phyloP scores from a whole-genome alignment of 2,113 vertebrate genomes.

The Labrus mixtus region DNA sequence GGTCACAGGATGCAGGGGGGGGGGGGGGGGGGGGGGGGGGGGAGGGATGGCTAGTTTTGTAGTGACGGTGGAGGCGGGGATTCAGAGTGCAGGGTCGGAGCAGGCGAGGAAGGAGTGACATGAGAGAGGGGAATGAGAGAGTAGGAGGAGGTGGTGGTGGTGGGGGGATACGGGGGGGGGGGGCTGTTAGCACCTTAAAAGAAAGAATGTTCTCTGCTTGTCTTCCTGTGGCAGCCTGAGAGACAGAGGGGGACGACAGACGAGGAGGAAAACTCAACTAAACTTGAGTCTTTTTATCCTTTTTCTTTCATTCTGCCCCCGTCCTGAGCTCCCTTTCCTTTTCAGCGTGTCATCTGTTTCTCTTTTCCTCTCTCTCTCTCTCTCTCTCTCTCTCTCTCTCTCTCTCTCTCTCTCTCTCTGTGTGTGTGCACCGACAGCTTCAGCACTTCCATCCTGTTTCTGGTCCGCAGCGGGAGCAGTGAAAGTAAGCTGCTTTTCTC shows the following conservation, averaged over 20 bases:
- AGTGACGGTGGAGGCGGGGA: slow-evolving; percentile 65
- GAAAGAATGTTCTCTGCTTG: slow-evolving; percentile 78
- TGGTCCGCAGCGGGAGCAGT: slow-evolving; percentile 49
- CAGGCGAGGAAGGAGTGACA: slow-evolving; percentile 50
- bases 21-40: not conserved
- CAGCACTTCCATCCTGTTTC: slow-evolving; percentile 68
- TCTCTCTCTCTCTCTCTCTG: slow-evolving; percentile 62
- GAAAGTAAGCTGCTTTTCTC: slow-evolving; percentile 48
- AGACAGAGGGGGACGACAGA: slow-evolving; percentile 44
- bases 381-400: no score
- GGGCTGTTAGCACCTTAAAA: slow-evolving; percentile 76
- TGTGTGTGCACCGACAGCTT: slow-evolving; percentile 30
- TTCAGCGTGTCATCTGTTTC: slow-evolving; percentile 66
- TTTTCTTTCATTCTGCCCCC: slow-evolving; percentile 23
- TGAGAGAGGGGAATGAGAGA: slow-evolving; percentile 48
- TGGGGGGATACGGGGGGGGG: slow-evolving; percentile 42
- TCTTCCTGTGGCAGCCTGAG: slow-evolving; percentile 62
- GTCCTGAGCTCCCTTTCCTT: slow-evolving; percentile 38
- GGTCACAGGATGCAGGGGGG: slow-evolving; percentile 62
- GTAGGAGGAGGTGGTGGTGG: slow-evolving; percentile 1
- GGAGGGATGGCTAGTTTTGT: slow-evolving; percentile 16
- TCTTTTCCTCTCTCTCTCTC: slow-evolving; percentile 54
- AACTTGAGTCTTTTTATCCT: slow-evolving; percentile 25
- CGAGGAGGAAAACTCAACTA: slow-evolving; percentile 23
- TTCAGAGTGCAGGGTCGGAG: slow-evolving; percentile 53